Evolutionary conservation across 1,140 invertebrate species (phyloP).

Genomic region (Neodiprion fabricii): DNA sequence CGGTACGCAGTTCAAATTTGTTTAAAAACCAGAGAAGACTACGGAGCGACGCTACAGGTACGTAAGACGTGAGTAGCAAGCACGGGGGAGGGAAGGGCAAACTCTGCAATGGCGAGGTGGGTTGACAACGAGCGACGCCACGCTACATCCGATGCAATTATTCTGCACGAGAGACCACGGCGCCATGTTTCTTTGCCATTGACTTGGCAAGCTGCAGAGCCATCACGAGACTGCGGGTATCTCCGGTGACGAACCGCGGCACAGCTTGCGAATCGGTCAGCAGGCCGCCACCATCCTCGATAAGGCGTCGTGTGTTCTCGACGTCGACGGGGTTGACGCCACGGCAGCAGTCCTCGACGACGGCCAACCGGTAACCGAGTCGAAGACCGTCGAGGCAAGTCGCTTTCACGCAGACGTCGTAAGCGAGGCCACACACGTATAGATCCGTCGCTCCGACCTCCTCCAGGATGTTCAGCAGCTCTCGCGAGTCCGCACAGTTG

Average conservation of each 20-base stretch:
- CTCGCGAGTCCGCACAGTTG: slow-evolving; percentile 68
- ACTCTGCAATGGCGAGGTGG: no score
- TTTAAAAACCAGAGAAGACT: no score
- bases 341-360: slow-evolving; percentile 76
- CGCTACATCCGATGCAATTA: no score
- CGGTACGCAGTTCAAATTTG: no score
- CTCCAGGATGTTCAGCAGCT: slow-evolving; percentile 66
- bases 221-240: slow-evolving; percentile 66
- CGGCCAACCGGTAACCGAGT: slow-evolving; percentile 71
- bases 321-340: slow-evolving; percentile 67
- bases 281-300: slow-evolving; percentile 63
- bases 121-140: no score
- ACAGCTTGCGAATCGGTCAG: slow-evolving; percentile 64
- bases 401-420: slow-evolving; percentile 81
- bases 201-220: slow-evolving; percentile 43
- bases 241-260: slow-evolving; percentile 65
- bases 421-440: slow-evolving; percentile 80
- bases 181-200: slow-evolving; percentile 26
- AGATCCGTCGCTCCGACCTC: slow-evolving; percentile 72
- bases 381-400: slow-evolving; percentile 70
- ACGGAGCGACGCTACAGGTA: no score
- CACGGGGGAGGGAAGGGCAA: no score
- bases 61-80: no score
- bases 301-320: slow-evolving; percentile 58
- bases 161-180: no score